phyloP scores from a whole-genome alignment of 1,140 invertebrate species.

The Bombus pascuorum region DNA sequence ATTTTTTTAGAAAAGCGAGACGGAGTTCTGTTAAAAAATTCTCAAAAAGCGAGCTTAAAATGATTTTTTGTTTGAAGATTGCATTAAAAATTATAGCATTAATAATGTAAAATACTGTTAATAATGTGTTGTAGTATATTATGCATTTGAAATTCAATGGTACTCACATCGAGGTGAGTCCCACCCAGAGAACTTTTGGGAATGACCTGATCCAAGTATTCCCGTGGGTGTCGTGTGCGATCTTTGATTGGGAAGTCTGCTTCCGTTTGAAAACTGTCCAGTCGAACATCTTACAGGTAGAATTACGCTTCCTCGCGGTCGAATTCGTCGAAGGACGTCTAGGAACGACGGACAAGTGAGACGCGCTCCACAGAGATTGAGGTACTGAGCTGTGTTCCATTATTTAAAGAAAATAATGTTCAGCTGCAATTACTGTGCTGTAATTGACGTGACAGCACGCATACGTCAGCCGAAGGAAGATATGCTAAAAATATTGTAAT shows the following conservation, averaged over 20 bases:
- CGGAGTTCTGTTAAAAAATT: background rate
- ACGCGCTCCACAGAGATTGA: background rate
- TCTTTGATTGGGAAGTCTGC: background rate
- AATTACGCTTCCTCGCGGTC: background rate
- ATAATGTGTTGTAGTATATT: too few species aligned
- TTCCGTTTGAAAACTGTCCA: constrained; percentile 34
- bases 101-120: too few species aligned
- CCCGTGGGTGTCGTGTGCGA: background rate
- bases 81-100: too few species aligned
- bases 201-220: constrained; percentile 1
- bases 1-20: background rate
- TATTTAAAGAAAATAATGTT: constrained; percentile 37
- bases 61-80: background rate
- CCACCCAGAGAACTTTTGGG: constrained; percentile 18
- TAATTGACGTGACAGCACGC: constrained; percentile 11
- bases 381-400: background rate
- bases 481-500: constrained; percentile 11
- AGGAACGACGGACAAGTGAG: background rate
- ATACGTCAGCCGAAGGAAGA: background rate
- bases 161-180: constrained; percentile 44
- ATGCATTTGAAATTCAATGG: background rate
- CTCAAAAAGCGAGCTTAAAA: background rate
- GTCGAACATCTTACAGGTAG: background rate
- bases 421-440: background rate
- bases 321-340: background rate